A percentile compares a stretch with the other conserved stretches of the same genome.
Evolutionary conservation across 2,888 invertebrate species (phyloP).

Genomic region (Prosopocoilus inquinatus): DNA sequence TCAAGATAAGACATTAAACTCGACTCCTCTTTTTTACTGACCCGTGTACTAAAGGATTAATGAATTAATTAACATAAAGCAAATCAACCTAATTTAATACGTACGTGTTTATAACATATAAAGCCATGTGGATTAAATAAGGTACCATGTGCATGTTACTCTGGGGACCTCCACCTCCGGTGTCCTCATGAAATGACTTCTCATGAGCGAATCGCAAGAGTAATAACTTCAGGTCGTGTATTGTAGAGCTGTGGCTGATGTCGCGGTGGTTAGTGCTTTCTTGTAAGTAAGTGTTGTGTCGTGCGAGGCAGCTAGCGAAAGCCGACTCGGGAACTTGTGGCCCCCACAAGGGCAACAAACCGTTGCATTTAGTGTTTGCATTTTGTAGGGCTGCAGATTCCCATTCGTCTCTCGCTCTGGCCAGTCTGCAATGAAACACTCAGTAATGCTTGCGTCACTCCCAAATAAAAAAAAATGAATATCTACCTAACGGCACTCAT

Average conservation of each 20-base stretch:
- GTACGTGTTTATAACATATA: slow-evolving; percentile 89
- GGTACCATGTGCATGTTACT: slow-evolving; percentile 97
- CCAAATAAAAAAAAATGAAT: neutral
- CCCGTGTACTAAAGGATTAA: slow-evolving; percentile 60
- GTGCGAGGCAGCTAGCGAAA: slow-evolving; percentile 89
- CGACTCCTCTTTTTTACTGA: slow-evolving; percentile 74
- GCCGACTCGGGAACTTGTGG: slow-evolving; percentile 90
- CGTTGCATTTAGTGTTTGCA: slow-evolving; percentile 97
- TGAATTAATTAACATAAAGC: neutral
- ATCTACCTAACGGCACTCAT: slow-evolving; percentile 85
- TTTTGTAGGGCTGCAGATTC: slow-evolving; percentile 97
- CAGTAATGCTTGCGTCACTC: neutral
- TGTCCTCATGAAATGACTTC: slow-evolving; percentile 95
- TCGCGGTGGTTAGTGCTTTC: slow-evolving; percentile 73
- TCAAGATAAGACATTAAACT: slow-evolving; percentile 72
- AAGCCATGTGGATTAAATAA: slow-evolving; percentile 89
- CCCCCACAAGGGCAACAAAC: slow-evolving; percentile 94
- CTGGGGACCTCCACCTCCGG: slow-evolving; percentile 94
- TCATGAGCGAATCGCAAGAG: slow-evolving; percentile 88
- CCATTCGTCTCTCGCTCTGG: slow-evolving; percentile 84
- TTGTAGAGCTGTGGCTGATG: slow-evolving; percentile 76
- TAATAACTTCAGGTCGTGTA: slow-evolving; percentile 91
- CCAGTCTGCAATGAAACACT: slow-evolving; percentile 33
- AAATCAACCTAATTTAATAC: slow-evolving; percentile 31
- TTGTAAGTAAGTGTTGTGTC: slow-evolving; percentile 84